These are phyloP conservation scores for Zalophus californianus DNA, from an alignment of 2,797 vertebrate species.

Conservation along the genomic window DNA sequence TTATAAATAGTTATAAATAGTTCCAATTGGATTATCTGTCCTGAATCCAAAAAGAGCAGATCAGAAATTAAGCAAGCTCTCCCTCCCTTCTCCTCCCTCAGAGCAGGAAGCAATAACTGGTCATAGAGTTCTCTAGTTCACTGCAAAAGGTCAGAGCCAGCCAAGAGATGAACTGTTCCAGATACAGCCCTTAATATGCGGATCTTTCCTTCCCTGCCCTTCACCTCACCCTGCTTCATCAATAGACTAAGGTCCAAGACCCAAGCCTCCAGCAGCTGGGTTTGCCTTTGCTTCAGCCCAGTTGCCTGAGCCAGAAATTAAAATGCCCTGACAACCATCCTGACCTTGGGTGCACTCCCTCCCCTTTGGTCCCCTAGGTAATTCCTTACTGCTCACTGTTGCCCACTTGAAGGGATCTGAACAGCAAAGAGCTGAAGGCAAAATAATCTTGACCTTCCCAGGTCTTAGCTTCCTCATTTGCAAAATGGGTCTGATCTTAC, in stretches of 20 bases:
- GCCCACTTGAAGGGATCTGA: not conserved
- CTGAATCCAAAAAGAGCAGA: not conserved
- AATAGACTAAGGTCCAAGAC: not conserved
- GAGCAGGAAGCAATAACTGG: not conserved
- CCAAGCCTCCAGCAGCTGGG: not conserved
- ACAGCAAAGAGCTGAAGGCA: not conserved
- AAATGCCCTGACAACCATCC: not conserved
- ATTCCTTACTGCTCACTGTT: not conserved
- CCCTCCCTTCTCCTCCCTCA: no score
- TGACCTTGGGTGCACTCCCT: not conserved
- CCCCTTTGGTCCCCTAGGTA: not conserved
- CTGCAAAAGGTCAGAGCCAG: not conserved
- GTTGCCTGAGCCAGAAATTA: not conserved
- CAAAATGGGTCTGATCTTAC: not conserved
- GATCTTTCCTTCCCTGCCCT: not conserved
- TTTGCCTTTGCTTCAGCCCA: not conserved
- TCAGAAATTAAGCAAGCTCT: not conserved
- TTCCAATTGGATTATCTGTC: not conserved
- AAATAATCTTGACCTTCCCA: not conserved
- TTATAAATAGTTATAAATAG: slow-evolving; percentile 4
- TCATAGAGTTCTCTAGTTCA: not conserved
- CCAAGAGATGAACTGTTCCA: not conserved
- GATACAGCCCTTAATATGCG: not conserved
- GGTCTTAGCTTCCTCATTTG: not conserved
- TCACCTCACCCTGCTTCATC: not conserved